Base-by-base conservation (phyloP, 2,797 vertebrate genomes). In the Brotula barbata region DNA sequence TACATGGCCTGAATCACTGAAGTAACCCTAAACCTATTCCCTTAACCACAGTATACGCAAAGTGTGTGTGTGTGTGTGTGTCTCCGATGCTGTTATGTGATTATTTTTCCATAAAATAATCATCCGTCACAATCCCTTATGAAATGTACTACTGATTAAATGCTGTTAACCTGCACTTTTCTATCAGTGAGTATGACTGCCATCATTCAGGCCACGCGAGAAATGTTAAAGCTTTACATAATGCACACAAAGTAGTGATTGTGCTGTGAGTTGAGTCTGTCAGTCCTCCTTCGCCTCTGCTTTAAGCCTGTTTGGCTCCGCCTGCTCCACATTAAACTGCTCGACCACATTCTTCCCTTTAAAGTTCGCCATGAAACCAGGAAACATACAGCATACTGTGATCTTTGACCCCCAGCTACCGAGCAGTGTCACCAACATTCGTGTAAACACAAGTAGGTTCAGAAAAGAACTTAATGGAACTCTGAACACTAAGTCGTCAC, bases 201-300 rank as follows among this genome's bases (percentile, higher is more conserved):
- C 65, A 3, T 39, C 45, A 12, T 6, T 53, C 47, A 11, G 37
- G 12, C 60, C 39, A n/a, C n/a, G 42, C 10, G 43, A 48, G 63
- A 58, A 42, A 43, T 5, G 65, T 43, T 21, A 21, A 51, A 16
- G 45, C 39, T 41, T 72, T 75, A 65, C 54, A 10, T 63, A 74
- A 60, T 15, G 21, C 56, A 50, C 36, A 72, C 68, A 74, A 42
- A 64, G 78, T 57, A 56, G 46, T 48, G 65, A 67, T 73, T 76
- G 73, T 80, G 15, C 55, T 20, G 54, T 21, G 64, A 46, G 44
- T 56, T 16, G 58, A 41, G 33, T 45, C 67, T 45, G 64, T 66
- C 58, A 44, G 64, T n/a, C 25, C 20, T 22, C 41, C 9, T 9
- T 43, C 22, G n/a, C 25, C 25, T 42, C 62, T 25, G 51, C 56